Evolutionary conservation across 2,888 invertebrate species (phyloP).

Genomic region (Philopedon plagiatum): DNA sequence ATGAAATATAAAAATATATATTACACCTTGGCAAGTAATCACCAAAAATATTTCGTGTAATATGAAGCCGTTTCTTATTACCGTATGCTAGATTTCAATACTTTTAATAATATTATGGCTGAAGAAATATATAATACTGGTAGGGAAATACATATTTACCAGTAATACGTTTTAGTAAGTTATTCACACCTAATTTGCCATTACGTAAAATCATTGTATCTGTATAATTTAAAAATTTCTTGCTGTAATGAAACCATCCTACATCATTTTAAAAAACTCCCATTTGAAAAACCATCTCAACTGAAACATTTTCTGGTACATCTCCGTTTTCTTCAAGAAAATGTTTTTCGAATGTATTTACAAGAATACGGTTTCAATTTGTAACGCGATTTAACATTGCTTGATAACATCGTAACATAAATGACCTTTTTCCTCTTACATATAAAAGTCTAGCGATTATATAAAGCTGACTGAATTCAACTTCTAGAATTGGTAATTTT

Average conservation of each 20-base stretch:
- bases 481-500: conserved; percentile 76
- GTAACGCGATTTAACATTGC: conserved; percentile 68
- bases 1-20: too few relatives aligned
- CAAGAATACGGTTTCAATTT: conserved; percentile 63
- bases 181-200: conserved; percentile 71
- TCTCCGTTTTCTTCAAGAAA: conserved; percentile 9
- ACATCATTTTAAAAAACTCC: conserved; percentile 90
- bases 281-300: conserved; percentile 63
- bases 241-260: conserved; percentile 88
- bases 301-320: conserved; percentile 43
- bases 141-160: too few relatives aligned
- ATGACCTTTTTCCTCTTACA: conserved; percentile 77
- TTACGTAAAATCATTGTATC: conserved; percentile 70
- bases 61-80: too few relatives aligned
- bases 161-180: conserved; percentile 69
- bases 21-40: too few relatives aligned
- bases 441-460: conserved; percentile 80
- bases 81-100: too few relatives aligned
- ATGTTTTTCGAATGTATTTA: conserved; percentile 59
- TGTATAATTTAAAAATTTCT: conserved; percentile 79
- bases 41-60: too few relatives aligned
- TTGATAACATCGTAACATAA: conserved; percentile 82
- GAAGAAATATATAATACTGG: too few relatives aligned
- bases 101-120: too few relatives aligned
- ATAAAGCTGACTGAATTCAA: conserved; percentile 80